Percentiles rank a stretch among this genome's conserved stretches.
Conservation (phyloP, 2,797 vertebrate species). For the Synanceia verrucosa region DNA sequence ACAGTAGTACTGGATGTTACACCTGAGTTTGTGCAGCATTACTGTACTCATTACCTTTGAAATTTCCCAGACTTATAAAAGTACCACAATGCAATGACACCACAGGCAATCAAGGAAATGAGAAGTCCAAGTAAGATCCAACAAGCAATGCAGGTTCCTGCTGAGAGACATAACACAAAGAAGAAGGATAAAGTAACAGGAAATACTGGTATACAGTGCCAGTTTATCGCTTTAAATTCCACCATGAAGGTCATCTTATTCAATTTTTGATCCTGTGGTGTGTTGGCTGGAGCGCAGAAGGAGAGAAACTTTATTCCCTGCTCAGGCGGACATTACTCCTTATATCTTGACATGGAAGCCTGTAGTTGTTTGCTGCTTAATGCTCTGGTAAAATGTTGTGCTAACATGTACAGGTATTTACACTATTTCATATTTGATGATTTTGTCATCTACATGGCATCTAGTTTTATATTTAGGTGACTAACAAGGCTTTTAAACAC, state of each 20-base stretch:
- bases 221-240: neutral
- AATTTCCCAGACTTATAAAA: neutral
- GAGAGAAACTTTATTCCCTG: too few relatives aligned
- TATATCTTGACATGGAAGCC: too few relatives aligned
- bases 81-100: neutral
- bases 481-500: too few relatives aligned
- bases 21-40: neutral
- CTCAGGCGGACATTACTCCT: too few relatives aligned
- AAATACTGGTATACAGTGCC: neutral
- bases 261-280: neutral
- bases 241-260: too few relatives aligned
- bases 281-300: too few relatives aligned
- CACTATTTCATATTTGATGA: too few relatives aligned
- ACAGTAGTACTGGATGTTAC: neutral
- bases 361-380: too few relatives aligned
- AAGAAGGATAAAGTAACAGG: neutral
- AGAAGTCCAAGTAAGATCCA: conserved; percentile 2
- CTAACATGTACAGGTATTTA: too few relatives aligned
- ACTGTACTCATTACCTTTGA: neutral
- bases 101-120: fast-evolving
- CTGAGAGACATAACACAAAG: neutral
- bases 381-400: too few relatives aligned
- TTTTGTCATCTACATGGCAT: too few relatives aligned
- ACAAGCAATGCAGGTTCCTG: neutral
- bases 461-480: too few relatives aligned